phyloP scores from a whole-genome alignment of 2,888 invertebrate species.

The Amblyjoppa proteus region DNA sequence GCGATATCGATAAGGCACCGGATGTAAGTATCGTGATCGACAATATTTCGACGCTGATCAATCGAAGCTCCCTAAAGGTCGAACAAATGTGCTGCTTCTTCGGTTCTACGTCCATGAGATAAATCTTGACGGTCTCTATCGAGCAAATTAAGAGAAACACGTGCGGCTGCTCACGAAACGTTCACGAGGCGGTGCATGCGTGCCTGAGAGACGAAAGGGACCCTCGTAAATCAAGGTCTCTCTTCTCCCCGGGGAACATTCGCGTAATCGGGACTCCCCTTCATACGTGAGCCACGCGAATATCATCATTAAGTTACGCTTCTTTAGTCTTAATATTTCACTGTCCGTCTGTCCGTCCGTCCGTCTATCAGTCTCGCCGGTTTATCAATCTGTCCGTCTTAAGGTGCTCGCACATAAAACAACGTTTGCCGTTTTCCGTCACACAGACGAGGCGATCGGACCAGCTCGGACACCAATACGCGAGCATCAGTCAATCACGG shows the following conservation, averaged over 20 bases:
- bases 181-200: slow-evolving; percentile 24
- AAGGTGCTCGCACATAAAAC: too few relatives aligned
- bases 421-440: too few relatives aligned
- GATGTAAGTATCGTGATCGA: slow-evolving; percentile 2
- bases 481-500: too few relatives aligned
- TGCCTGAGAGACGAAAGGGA: slow-evolving; percentile 31
- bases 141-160: slow-evolving; percentile 45
- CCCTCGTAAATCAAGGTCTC: slow-evolving; percentile 46
- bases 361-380: too few relatives aligned
- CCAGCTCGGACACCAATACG: too few relatives aligned
- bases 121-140: not conserved
- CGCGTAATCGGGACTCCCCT: not conserved
- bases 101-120: not conserved
- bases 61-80: slow-evolving; percentile 21
- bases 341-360: too few relatives aligned
- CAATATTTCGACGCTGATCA: slow-evolving; percentile 28
- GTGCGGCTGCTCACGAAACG: not conserved
- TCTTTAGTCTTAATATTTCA: not conserved
- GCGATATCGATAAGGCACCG: not conserved
- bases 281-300: not conserved
- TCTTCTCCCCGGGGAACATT: slow-evolving; percentile 3
- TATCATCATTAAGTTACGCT: slow-evolving; percentile 13
- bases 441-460: too few relatives aligned
- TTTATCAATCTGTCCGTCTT: too few relatives aligned
- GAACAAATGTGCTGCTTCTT: slow-evolving; percentile 8